These are phyloP conservation scores for Pygoscelis antarcticus DNA, from an alignment of 2,113 vertebrate species.

Conservation along the genomic window DNA sequence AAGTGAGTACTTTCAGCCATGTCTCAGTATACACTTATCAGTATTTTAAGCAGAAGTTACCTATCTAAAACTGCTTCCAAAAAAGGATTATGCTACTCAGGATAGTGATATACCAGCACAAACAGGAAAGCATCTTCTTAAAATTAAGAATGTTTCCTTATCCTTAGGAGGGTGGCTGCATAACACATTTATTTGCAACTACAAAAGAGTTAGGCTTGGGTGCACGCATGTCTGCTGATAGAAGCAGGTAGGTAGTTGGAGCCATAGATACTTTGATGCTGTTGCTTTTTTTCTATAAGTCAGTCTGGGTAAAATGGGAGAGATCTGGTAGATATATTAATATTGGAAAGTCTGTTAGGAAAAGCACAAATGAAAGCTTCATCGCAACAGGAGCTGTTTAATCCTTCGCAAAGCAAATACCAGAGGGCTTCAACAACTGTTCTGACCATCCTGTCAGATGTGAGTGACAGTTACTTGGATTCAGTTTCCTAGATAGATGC, in stretches of 20 bases:
- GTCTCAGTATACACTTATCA: fast-evolving
- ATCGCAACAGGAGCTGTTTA: neutral
- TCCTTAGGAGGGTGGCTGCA: neutral
- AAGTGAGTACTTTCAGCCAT: neutral
- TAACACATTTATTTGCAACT: neutral
- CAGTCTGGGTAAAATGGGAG: neutral
- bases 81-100: neutral
- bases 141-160: neutral
- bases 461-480: neutral
- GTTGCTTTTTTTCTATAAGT: neutral
- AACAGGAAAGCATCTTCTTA: neutral
- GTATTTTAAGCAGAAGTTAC: neutral
- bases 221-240: neutral
- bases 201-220: neutral
- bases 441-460: neutral
- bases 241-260: neutral
- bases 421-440: neutral
- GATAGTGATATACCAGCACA: neutral
- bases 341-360: neutral
- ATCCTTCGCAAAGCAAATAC: neutral
- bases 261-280: neutral
- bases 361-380: neutral
- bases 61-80: neutral
- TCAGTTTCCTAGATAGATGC: neutral
- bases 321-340: neutral